Base-by-base conservation (phyloP, 2,797 vertebrate genomes). In the Dipus sagitta region DNA sequence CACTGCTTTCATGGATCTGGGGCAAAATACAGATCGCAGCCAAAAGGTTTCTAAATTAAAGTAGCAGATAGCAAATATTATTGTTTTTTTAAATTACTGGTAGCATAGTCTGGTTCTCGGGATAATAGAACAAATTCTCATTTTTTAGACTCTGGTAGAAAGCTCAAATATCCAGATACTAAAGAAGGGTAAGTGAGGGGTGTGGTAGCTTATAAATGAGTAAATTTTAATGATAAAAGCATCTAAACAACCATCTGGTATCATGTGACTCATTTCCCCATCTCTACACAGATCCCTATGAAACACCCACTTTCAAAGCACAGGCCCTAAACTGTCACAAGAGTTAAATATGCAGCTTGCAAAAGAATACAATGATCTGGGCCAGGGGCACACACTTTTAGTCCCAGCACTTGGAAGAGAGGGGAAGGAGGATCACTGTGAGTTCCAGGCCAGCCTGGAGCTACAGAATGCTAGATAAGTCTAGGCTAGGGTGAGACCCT, bases 31-130 rank as follows among this genome's bases (percentile, higher is more conserved):
- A 79, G 65, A 76, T 92, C 84, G 83, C 2, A 14, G n/a, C 79
- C 38, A 92, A 92, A 89, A 60, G 21, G 3, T 93, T 93, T 82
- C 80, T 88, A 90, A 90, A 93, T 80, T 65, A 95, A 92, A 26
- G 28, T 5, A 76, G 9, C 21, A 70, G 26, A 67, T 1, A 89
- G 5, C 42, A 77, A 81, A 68, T 52, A 14, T 80, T 90, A 68
- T 18, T 58, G 58, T 18, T 58, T 62, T 94, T 54, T 72, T 86
- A 85, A 82, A 32, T 15, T 87, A 93, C 34, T 93, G 74, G 15
- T 20, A 79, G n/a, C 26, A 94, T 68, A 24, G 1, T 32, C 67
- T 58, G 21, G 2, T 38, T 82, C n/a, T 83, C 76, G n/a, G 9
- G 32, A 82, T 76, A 85, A 89, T 1, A 70, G 2, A 58, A 34